Conservation (phyloP, 2,113 vertebrate genomes). For the Lethenteron reissneri region DNA sequence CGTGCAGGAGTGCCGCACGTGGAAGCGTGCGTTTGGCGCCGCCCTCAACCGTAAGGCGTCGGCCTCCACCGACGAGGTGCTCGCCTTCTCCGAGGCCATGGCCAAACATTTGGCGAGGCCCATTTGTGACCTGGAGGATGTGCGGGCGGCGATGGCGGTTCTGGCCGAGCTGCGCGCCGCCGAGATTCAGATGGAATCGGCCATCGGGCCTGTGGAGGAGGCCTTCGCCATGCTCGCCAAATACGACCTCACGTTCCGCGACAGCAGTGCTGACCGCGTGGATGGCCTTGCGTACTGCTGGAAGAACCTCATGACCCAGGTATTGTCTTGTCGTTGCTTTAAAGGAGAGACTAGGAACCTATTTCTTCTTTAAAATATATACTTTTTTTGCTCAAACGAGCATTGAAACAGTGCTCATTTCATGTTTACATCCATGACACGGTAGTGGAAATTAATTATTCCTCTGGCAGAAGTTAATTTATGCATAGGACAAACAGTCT, state of each 20-base stretch:
- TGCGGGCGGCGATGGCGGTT: constrained; percentile 29
- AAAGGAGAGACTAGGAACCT: too few species aligned
- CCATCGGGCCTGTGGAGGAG: constrained; percentile 38
- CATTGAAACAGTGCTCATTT: too few species aligned
- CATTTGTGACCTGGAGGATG: constrained; percentile 34
- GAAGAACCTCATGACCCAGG: constrained; percentile 34
- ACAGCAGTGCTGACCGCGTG: constrained; percentile 34
- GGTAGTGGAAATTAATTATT: too few species aligned
- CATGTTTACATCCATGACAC: too few species aligned
- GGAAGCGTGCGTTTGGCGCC: constrained; percentile 34
- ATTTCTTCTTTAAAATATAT: too few species aligned
- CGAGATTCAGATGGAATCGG: constrained; percentile 30
- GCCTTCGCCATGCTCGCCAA: constrained; percentile 36
- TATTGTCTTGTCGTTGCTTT: constrained; percentile 14
- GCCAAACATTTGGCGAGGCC: constrained; percentile 32
- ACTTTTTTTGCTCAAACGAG: too few species aligned
- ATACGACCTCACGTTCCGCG: constrained; percentile 27
- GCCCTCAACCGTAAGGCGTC: constrained; percentile 30
- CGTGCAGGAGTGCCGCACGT: constrained; percentile 29
- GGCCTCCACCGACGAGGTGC: constrained; percentile 24
- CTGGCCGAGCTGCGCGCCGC: constrained; percentile 33
- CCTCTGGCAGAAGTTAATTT: too few species aligned
- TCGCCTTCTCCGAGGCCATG: constrained; percentile 28
- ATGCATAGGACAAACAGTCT: too few species aligned
- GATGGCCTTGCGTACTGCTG: constrained; percentile 41